Conservation (phyloP, 2,113 vertebrate species). For the Actinemys pallida region DNA sequence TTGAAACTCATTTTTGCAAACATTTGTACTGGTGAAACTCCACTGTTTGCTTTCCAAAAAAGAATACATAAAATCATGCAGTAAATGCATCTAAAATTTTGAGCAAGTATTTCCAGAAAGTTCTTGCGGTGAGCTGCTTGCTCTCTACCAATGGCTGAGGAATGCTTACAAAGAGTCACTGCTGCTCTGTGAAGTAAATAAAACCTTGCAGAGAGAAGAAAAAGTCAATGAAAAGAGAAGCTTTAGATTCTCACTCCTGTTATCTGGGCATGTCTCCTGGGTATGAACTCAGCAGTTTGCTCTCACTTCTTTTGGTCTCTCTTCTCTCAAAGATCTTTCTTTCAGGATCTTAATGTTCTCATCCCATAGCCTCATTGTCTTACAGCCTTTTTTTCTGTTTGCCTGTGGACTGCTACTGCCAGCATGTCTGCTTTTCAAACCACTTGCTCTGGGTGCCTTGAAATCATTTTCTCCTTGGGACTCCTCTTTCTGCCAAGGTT, state of each 20-base stretch:
- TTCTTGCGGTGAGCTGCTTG: neutral
- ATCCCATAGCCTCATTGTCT: neutral
- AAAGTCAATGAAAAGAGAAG: neutral
- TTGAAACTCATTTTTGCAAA: neutral
- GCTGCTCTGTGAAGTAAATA: neutral
- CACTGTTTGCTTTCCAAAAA: neutral
- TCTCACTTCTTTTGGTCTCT: neutral
- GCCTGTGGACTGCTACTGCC: neutral
- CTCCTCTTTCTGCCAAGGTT: neutral
- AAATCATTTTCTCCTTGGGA: neutral
- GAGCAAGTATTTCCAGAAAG: neutral
- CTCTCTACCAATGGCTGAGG: neutral
- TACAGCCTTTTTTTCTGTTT: neutral
- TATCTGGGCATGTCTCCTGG: neutral
- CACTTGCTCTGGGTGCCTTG: neutral
- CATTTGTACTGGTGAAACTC: neutral
- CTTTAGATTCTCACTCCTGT: neutral
- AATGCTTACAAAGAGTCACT: neutral
- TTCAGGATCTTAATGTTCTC: neutral
- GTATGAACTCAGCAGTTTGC: neutral
- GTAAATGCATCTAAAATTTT: neutral
- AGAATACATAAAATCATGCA: neutral
- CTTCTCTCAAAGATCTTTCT: neutral
- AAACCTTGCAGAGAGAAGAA: neutral
- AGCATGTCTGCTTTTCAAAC: neutral